phyloP scores from a whole-genome alignment of 2,888 invertebrate species.

The Torymus texanus region DNA sequence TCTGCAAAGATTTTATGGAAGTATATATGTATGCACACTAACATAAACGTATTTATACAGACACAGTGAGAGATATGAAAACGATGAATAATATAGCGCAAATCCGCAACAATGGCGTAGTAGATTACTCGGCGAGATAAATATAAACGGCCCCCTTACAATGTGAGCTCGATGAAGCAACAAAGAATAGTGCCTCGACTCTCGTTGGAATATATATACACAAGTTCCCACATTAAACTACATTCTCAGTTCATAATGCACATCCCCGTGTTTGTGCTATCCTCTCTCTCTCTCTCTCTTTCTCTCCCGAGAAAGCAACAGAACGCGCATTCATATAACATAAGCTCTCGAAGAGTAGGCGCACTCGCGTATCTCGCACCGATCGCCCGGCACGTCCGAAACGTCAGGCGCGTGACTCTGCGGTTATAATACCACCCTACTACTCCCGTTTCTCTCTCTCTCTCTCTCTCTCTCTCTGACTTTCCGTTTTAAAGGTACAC shows the following conservation, averaged over 20 bases:
- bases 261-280: constrained; percentile 17
- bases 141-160: neutral
- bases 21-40: too few species aligned
- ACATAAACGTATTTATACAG: too few species aligned
- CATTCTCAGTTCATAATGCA: constrained; percentile 39
- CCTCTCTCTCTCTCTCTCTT: too few species aligned
- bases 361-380: constrained; percentile 23
- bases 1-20: too few species aligned
- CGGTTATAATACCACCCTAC: constrained; percentile 43
- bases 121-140: constrained; percentile 39
- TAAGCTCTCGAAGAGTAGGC: neutral
- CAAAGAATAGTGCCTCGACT: neutral
- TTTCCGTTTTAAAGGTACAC: constrained; percentile 12
- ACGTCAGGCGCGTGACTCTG: constrained; percentile 69
- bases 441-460: constrained; percentile 11
- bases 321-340: constrained; percentile 17
- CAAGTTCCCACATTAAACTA: constrained; percentile 49
- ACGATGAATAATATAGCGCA: too few species aligned
- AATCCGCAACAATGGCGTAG: neutral
- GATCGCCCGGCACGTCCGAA: constrained; percentile 69
- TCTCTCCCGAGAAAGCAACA: neutral
- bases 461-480: neutral
- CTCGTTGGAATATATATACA: neutral
- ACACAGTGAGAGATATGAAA: too few species aligned
- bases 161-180: constrained; percentile 20